Conservation (phyloP, 2,113 vertebrate species). For the Rallus limicola region DNA sequence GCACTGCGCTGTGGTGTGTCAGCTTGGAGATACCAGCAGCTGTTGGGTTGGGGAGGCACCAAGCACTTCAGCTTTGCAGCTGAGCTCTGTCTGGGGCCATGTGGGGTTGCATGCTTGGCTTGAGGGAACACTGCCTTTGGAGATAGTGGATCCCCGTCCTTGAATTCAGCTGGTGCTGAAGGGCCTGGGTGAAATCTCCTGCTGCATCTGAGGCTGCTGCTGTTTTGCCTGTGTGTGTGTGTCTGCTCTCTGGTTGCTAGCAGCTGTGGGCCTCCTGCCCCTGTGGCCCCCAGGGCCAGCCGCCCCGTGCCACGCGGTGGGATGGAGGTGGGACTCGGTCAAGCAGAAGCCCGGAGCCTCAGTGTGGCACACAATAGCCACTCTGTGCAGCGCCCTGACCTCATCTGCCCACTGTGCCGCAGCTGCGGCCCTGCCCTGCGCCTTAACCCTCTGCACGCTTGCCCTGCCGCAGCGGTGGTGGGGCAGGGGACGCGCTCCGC, state of each 20-base stretch:
- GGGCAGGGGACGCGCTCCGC: background rate
- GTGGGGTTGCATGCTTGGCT: background rate
- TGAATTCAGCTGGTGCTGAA: background rate
- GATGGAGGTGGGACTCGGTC: background rate
- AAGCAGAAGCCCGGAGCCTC: background rate
- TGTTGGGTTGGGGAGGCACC: background rate
- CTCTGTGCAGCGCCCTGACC: background rate
- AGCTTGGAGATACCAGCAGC: background rate
- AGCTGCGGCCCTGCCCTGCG: background rate
- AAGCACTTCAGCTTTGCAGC: background rate
- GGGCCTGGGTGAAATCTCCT: background rate
- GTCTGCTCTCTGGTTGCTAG: too few relatives aligned
- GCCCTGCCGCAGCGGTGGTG: background rate
- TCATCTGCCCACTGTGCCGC: background rate
- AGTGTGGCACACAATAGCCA: background rate
- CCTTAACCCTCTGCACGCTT: background rate
- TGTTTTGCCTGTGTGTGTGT: background rate
- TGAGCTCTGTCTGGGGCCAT: background rate
- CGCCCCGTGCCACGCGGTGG: fast-evolving
- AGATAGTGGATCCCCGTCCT: fast-evolving
- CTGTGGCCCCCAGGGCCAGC: fast-evolving
- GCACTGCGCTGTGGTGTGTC: background rate
- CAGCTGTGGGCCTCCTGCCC: background rate
- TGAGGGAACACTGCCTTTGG: background rate
- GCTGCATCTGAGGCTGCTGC: background rate